Evolutionary conservation across 2,113 vertebrate species (phyloP).

Genomic region (Erythrolamprus reginae): DNA sequence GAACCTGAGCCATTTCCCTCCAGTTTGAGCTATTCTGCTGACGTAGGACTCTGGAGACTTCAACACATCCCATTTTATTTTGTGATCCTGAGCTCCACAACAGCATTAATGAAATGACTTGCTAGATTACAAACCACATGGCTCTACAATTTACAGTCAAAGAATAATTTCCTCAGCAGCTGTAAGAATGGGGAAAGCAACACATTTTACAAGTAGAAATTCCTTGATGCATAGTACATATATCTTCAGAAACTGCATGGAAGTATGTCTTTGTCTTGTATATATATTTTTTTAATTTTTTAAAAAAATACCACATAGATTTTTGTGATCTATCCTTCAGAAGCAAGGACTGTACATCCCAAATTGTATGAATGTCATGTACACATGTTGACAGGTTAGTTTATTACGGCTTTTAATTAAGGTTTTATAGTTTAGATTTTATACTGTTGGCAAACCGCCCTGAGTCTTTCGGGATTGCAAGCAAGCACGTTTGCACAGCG

Average conservation of each 20-base stretch:
- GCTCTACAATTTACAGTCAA: neutral
- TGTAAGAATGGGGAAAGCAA: neutral
- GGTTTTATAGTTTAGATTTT: too few species aligned
- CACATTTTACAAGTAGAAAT: neutral
- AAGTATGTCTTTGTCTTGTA: too few species aligned
- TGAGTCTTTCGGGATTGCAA: too few species aligned
- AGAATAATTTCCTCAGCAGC: neutral
- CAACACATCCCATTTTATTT: neutral
- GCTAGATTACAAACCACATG: neutral
- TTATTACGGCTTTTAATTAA: too few species aligned
- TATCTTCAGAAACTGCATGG: neutral
- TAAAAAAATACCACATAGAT: neutral
- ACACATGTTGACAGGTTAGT: too few species aligned
- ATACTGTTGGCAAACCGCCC: too few species aligned
- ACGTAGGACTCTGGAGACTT: neutral
- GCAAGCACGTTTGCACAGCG: neutral
- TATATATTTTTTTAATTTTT: neutral
- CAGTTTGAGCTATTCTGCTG: neutral
- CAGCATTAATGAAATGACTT: neutral
- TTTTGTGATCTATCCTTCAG: neutral
- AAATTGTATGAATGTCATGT: too few species aligned
- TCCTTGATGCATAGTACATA: neutral
- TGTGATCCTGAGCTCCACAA: neutral
- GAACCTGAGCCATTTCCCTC: neutral
- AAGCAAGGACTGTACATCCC: neutral